Base-by-base conservation (phyloP, 1,140 invertebrate genomes). In the Leptinotarsa lineolata region DNA sequence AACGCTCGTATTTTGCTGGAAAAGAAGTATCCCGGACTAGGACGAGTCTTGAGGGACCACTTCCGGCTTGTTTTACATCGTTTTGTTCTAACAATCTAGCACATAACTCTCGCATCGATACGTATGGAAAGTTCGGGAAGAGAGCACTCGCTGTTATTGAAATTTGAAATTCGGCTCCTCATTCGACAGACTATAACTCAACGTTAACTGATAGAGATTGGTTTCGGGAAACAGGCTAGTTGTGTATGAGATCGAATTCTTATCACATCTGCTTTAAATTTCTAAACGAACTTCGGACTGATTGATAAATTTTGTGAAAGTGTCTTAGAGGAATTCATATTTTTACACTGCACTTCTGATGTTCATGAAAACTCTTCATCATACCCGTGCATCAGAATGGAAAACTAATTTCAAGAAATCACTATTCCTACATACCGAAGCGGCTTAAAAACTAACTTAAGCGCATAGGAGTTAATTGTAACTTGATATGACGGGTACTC, bases 31-130 rank as follows among this genome's bases (percentile, higher is more conserved):
- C 69, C 24, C 75, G 68, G 45, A 30, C 59, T 58, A 61, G 81
- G 82, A 84, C 76, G 79, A 80, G 80, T 60, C 82, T 68, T 80
- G 15, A 13, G 83, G 79, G 84, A 79, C 76, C 75, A 78, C 78
- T 83, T 83, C 78, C 78, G 81, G 78, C 81, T 85, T 84, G 83
- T 85, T 84, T 85, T 85, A 85, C 84, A 82, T 83, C 83, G 83
- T 85, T 85, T 85, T 85, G 84, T 85, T 84, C 83, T 84, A 83
- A 85, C 84, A 85, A 84, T 83, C 83, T 80, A 74, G 77, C 66
- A 76, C 80, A 84, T 84, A 83, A 83, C 79, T 84, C 81, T 81
- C 77, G 70, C 75, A 77, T 78, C 77, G 76, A 54, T 12, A 54
- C 68, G 70, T 74, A 77, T 78, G 72, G 76, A 78, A 76, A 81